These are phyloP conservation scores for Barypeithes pellucidus DNA, from an alignment of 2,888 invertebrate species.

Conservation along the genomic window DNA sequence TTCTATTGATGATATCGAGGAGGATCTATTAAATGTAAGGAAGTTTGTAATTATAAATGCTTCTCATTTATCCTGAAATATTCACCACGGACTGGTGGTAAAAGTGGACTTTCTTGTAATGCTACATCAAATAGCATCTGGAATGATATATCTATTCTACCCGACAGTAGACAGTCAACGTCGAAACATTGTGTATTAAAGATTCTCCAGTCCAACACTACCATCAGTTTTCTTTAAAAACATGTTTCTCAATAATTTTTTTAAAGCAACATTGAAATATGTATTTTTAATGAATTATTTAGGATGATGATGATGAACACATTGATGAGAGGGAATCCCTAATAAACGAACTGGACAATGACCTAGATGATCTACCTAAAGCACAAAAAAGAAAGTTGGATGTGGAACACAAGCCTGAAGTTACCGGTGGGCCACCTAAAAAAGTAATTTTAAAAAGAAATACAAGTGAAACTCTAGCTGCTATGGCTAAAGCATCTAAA, in stretches of 20 bases:
- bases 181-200: too few relatives aligned
- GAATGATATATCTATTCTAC: too few relatives aligned
- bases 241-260: too few relatives aligned
- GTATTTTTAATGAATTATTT: slow-evolving; percentile 39
- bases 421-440: slow-evolving; percentile 70
- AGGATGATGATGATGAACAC: slow-evolving; percentile 68
- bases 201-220: too few relatives aligned
- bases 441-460: slow-evolving; percentile 78
- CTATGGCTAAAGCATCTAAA: slow-evolving; percentile 15
- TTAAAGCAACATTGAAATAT: slow-evolving; percentile 6
- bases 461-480: slow-evolving; percentile 55
- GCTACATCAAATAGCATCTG: too few relatives aligned
- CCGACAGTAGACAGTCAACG: too few relatives aligned
- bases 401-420: slow-evolving; percentile 57
- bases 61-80: too few relatives aligned
- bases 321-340: slow-evolving; percentile 65
- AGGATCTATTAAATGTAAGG: slow-evolving; percentile 74
- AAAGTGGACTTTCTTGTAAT: too few relatives aligned
- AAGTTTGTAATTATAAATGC: slow-evolving; percentile 16
- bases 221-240: too few relatives aligned
- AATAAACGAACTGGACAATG: slow-evolving; percentile 66
- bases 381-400: slow-evolving; percentile 63
- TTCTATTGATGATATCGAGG: slow-evolving; percentile 74
- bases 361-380: slow-evolving; percentile 62
- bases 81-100: too few relatives aligned